These are phyloP conservation scores for Mycteria americana DNA, from an alignment of 2,797 vertebrate genomes.

Conservation along the genomic window DNA sequence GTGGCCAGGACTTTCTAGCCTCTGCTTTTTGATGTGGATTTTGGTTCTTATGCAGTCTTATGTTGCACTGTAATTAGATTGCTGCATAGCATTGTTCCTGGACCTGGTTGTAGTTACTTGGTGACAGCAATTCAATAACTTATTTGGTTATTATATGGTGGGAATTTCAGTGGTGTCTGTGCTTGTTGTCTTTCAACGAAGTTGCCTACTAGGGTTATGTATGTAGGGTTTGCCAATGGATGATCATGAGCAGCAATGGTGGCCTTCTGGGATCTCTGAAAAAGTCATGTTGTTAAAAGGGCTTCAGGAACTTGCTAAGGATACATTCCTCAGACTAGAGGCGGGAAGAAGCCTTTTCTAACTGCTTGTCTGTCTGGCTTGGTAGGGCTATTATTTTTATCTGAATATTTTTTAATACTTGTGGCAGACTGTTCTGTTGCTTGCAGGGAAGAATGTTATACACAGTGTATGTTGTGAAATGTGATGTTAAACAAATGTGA, in stretches of 20 bases:
- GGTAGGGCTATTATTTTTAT: neutral
- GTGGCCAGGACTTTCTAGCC: neutral
- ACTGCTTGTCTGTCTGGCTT: neutral
- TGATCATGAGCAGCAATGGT: neutral
- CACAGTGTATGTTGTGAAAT: neutral
- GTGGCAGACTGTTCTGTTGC: slow-evolving; percentile 22
- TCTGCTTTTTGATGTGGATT: neutral
- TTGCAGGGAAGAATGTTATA: slow-evolving; percentile 1
- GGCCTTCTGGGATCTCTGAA: neutral
- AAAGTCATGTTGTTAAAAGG: neutral
- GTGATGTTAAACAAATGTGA: slow-evolving; percentile 29
- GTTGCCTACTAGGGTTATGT: fast-evolving
- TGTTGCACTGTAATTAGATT: neutral
- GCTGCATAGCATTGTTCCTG: neutral
- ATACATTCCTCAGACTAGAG: neutral
- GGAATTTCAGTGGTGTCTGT: neutral
- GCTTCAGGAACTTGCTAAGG: neutral
- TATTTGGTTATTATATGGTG: fast-evolving
- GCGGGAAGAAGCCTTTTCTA: slow-evolving; percentile 11
- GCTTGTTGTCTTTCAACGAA: neutral
- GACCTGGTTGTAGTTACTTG: neutral
- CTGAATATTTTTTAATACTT: slow-evolving; percentile 1
- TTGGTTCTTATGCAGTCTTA: neutral
- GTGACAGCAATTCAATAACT: neutral
- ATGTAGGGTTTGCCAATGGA: neutral